These are phyloP conservation scores for Erebia aethiops DNA, from an alignment of 2,888 invertebrate species.

Conservation along the genomic window DNA sequence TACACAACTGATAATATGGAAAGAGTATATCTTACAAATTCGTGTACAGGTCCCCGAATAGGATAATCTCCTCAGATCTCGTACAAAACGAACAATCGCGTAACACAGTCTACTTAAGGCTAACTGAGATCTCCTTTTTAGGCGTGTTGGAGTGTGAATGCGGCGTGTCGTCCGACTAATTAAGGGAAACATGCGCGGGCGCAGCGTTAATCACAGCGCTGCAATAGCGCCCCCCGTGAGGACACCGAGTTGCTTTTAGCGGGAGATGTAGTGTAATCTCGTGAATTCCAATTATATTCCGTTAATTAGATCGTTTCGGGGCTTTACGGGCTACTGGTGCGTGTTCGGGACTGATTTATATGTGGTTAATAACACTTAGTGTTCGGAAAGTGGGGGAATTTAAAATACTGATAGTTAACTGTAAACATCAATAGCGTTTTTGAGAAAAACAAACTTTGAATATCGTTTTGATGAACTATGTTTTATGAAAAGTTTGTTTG, in stretches of 20 bases:
- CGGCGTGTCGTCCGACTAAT: conserved; percentile 73
- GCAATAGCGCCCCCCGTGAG: conserved; percentile 45
- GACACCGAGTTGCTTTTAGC: conserved; percentile 78
- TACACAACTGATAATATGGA: not conserved
- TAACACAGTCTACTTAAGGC: conserved; percentile 63
- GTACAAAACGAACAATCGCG: conserved; percentile 55
- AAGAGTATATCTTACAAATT: conserved; percentile 22
- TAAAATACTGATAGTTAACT: not conserved
- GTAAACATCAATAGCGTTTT: not conserved
- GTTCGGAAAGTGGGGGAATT: not conserved
- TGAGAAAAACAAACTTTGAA: too few species aligned
- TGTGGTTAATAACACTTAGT: not conserved
- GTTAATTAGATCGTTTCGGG: conserved; percentile 52
- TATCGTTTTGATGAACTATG: not conserved
- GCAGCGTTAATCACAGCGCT: conserved; percentile 65
- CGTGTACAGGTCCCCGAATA: conserved; percentile 25
- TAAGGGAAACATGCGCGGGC: conserved; percentile 76
- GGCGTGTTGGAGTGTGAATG: conserved; percentile 69
- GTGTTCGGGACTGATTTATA: conserved; percentile 25
- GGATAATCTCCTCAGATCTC: conserved; percentile 37
- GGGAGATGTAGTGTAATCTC: conserved; percentile 71
- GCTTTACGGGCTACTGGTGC: conserved; percentile 18
- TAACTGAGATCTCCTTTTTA: conserved; percentile 75
- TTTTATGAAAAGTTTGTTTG: not conserved
- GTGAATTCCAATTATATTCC: conserved; percentile 72